These are phyloP conservation scores for Leucoraja erinaceus DNA, from an alignment of 2,113 vertebrate species.

Conservation along the genomic window DNA sequence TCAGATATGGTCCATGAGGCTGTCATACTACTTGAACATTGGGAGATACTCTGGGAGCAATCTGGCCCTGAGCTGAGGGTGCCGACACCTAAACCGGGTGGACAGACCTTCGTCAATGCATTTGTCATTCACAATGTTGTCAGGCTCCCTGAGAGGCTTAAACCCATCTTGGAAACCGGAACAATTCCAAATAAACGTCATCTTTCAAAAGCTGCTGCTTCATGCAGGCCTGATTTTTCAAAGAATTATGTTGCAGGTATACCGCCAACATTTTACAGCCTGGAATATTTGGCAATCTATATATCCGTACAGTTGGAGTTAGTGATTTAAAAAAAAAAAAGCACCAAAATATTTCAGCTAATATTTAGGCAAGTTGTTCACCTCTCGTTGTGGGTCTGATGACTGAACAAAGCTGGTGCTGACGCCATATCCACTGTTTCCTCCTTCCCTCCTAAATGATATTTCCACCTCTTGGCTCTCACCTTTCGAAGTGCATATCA, in stretches of 20 bases:
- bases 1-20: too few species aligned
- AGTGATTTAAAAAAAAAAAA: not conserved
- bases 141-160: not conserved
- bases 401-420: not conserved
- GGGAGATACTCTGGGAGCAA: too few species aligned
- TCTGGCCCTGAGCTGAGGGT: not conserved
- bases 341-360: not conserved
- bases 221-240: too few species aligned
- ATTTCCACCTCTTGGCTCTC: not conserved
- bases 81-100: not conserved
- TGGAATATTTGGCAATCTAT: constrained; percentile 3
- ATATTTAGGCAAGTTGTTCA: not conserved
- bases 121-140: not conserved
- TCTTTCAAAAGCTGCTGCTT: too few species aligned
- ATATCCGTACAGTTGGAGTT: not conserved
- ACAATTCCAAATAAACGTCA: not conserved
- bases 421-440: not conserved
- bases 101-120: not conserved
- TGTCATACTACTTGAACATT: too few species aligned
- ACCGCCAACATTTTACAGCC: not conserved
- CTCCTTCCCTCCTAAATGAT: not conserved
- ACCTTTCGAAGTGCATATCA: not conserved
- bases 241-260: not conserved
- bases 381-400: not conserved
- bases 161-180: not conserved